Evolutionary conservation across 37 sponge, comb jelly and placozoan species (phyloP).

Genomic region (Amphimedon queenslandica): DNA sequence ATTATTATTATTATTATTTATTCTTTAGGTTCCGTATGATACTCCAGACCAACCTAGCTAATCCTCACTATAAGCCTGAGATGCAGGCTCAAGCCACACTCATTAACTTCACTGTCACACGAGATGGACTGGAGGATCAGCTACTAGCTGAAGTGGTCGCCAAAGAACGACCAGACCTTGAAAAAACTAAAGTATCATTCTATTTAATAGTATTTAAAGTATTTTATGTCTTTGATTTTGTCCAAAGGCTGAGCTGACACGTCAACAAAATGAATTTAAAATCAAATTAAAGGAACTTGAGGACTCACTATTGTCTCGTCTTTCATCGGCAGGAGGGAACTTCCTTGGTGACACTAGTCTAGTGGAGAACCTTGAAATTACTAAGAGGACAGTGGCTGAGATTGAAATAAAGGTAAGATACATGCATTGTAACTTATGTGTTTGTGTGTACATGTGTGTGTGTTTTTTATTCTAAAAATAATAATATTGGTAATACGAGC

Average conservation of each 20-base stretch:
- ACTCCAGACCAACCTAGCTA: constrained; percentile 96
- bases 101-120: constrained; percentile 98
- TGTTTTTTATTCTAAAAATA: too few species aligned
- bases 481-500: too few species aligned
- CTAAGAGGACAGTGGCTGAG: constrained; percentile 93
- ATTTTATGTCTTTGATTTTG: constrained; percentile 10
- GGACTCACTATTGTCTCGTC: constrained; percentile 86
- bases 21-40: constrained; percentile 43
- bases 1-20: not conserved
- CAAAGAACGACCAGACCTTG: constrained; percentile 95
- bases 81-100: constrained; percentile 98
- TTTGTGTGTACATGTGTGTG: not conserved
- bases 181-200: constrained; percentile 68
- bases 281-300: constrained; percentile 97
- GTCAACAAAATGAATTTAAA: constrained; percentile 97
- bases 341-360: constrained; percentile 94
- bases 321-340: constrained; percentile 97
- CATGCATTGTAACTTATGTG: not conserved
- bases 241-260: constrained; percentile 71
- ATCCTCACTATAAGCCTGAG: constrained; percentile 99
- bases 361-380: constrained; percentile 97
- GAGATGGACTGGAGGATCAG: constrained; percentile 97
- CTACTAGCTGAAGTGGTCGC: constrained; percentile 97
- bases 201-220: too few species aligned
- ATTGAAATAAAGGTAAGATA: constrained; percentile 71